Base-by-base conservation (phyloP, 2,888 invertebrate genomes). In the Tetramorium bicarinatum region DNA sequence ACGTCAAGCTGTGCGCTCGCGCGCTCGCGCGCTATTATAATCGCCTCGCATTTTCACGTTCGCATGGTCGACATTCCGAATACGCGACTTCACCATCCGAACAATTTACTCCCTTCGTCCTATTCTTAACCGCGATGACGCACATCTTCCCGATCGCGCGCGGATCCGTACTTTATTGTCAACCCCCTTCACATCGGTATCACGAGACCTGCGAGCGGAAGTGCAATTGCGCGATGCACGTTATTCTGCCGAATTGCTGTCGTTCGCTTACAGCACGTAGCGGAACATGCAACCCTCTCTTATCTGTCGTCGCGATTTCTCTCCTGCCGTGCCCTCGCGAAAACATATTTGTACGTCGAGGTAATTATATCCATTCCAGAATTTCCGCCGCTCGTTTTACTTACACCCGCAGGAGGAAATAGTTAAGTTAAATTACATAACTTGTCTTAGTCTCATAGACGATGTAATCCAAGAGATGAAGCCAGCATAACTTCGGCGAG, bases 91-190 rank as follows among this genome's bases (percentile, higher is more conserved):
- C 69, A 9, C 64, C 25, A 59, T 79, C 34, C 79, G 71, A 59
- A 47, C 59, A 79, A 79, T 79, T 77, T 71, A 47, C 69, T 44
- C 44, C 21, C 44, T 47, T 59, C 71, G 47, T 59, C 34, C 56
- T 79, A 79, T 71, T 59, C 56, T 79, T 79, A 79, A 79, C 47
- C 71, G 34, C 79, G 59, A 79, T 79, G 56, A 71, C 71, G 71
- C 79, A 59, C 59, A 18, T 71, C 59, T 34, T 47, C 47, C 11
- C 29, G 29, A 9, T 66, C 38, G 49, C 56, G 21, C 25, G 21
- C n/a, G n/a, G 21, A 21, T 9, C 29, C 44, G 79, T 69, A 59
- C 29, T 79, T 79, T 59, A 79, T 79, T 71, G 79, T 59, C 47
- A 71, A 59, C 34, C 18, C 25, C 18, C 25, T 25, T 79, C 71